A percentile compares a stretch with the other conserved stretches of the same genome.
These are phyloP conservation scores for Ptiloglossa arizonensis DNA, from an alignment of 1,140 invertebrate species.

Conservation along the genomic window DNA sequence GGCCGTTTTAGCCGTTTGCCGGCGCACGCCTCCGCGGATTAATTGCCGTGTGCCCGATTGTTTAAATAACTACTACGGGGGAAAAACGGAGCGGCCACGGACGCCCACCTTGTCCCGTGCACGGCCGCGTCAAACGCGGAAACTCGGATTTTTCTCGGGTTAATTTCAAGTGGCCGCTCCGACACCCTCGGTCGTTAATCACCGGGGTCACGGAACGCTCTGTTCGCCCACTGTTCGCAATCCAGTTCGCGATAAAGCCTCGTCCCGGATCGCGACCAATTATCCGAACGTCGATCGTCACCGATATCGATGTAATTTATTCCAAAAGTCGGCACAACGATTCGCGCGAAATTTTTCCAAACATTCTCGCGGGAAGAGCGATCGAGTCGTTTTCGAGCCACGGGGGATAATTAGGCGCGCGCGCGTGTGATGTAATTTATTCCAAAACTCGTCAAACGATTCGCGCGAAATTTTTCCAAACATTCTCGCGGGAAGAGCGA, in stretches of 20 bases:
- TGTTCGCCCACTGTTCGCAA: conserved; percentile 51
- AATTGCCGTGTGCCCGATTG: conserved; percentile 10
- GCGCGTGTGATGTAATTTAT: too few species aligned
- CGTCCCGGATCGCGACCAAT: conserved; percentile 43
- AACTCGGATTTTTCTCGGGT: conserved; percentile 33
- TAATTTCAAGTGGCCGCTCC: conserved; percentile 24
- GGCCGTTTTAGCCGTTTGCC: conserved; percentile 10
- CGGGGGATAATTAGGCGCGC: too few species aligned
- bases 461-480: too few species aligned
- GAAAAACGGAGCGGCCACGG: too few species aligned
- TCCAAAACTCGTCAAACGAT: too few species aligned
- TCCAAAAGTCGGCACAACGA: too few species aligned
- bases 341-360: too few species aligned
- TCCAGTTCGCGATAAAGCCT: conserved; percentile 50
- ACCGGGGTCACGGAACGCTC: conserved; percentile 38
- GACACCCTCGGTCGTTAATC: conserved; percentile 44
- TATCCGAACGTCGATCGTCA: conserved; percentile 46
- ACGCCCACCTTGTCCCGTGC: too few species aligned
- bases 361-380: too few species aligned
- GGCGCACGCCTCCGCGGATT: not conserved
- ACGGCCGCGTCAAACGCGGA: too few species aligned
- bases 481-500: too few species aligned
- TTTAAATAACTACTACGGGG: conserved; percentile 11
- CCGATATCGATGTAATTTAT: conserved; percentile 45
- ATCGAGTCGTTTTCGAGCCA: too few species aligned